Evolutionary conservation across 2,797 vertebrate genomes (phyloP).

Genomic region (Urophycis tenuis): DNA sequence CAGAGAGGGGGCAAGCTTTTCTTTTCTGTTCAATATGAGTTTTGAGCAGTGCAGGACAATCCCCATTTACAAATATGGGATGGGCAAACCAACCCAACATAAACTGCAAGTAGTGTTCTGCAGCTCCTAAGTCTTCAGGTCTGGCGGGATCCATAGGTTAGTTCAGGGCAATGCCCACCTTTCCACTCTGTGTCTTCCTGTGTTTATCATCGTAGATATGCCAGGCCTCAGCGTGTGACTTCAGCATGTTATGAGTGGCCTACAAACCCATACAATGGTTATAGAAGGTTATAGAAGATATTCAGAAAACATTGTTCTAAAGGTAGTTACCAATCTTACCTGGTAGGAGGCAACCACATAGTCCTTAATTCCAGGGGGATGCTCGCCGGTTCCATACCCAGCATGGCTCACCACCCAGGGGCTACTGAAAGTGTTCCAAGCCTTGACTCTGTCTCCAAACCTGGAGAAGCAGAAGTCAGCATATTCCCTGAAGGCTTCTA

Average conservation of each 20-base stretch:
- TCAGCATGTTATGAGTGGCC: slow-evolving; percentile 85
- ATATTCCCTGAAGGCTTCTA: slow-evolving; percentile 78
- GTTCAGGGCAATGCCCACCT: slow-evolving; percentile 85
- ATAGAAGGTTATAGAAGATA: background rate
- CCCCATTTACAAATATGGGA: slow-evolving; percentile 86
- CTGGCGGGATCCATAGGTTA: slow-evolving; percentile 69
- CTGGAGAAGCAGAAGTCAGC: slow-evolving; percentile 85
- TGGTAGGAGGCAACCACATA: slow-evolving; percentile 78
- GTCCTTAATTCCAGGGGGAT: slow-evolving; percentile 78
- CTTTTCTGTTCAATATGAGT: slow-evolving; percentile 69
- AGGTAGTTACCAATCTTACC: slow-evolving; percentile 60
- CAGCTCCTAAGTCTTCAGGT: slow-evolving; percentile 71
- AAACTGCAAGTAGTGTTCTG: slow-evolving; percentile 84
- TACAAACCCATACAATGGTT: slow-evolving; percentile 37
- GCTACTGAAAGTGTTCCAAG: slow-evolving; percentile 91
- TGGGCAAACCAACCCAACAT: slow-evolving; percentile 97
- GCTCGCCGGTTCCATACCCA: slow-evolving; percentile 84
- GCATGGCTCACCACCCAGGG: slow-evolving; percentile 89
- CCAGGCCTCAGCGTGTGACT: slow-evolving; percentile 87
- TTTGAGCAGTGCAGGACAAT: slow-evolving; percentile 80
- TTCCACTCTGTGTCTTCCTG: slow-evolving; percentile 74
- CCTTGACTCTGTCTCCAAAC: slow-evolving; percentile 84
- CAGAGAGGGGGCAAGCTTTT: slow-evolving; percentile 60
- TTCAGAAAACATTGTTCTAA: background rate
- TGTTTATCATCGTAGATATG: slow-evolving; percentile 79